Evolutionary conservation across 2,797 vertebrate genomes (phyloP).

Genomic region (Apodemus agrarius): DNA sequence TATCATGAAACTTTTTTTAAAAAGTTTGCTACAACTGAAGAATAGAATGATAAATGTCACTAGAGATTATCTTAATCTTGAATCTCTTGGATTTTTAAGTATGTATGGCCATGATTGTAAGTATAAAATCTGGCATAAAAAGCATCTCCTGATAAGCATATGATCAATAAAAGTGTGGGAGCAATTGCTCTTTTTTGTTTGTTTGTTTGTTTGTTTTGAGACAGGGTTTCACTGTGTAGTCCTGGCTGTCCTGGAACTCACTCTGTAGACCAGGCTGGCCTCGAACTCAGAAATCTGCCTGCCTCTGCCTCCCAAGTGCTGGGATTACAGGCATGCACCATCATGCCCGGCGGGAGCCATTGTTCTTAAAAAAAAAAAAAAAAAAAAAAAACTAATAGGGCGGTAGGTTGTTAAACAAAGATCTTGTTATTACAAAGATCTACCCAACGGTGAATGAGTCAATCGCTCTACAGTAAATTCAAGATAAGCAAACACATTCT

Average conservation of each 20-base stretch:
- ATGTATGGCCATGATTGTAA: not conserved
- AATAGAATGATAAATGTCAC: constrained; percentile 25
- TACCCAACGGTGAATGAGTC: not conserved
- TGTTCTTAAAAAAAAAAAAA: not conserved
- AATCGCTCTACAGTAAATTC: not conserved
- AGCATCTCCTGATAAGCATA: not conserved
- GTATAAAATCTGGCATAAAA: not conserved
- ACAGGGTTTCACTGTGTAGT: too few species aligned
- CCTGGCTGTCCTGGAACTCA: too few species aligned
- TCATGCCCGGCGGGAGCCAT: too few species aligned
- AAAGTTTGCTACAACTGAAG: not conserved
- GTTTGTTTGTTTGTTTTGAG: too few species aligned
- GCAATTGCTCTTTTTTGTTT: too few species aligned
- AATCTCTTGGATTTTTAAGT: not conserved
- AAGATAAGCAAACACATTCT: not conserved
- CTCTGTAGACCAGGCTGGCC: too few species aligned
- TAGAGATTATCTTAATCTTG: not conserved
- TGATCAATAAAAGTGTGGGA: not conserved
- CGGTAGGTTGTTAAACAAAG: not conserved
- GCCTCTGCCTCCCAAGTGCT: too few species aligned
- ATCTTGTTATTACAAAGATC: not conserved
- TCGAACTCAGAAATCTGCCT: too few species aligned
- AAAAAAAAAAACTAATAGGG: not conserved
- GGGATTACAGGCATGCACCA: too few species aligned
- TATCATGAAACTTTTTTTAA: constrained; percentile 43